A percentile compares a stretch with the other conserved stretches of the same genome.
Conservation (phyloP, 2,888 invertebrate species). For the Harpalus rubripes region DNA sequence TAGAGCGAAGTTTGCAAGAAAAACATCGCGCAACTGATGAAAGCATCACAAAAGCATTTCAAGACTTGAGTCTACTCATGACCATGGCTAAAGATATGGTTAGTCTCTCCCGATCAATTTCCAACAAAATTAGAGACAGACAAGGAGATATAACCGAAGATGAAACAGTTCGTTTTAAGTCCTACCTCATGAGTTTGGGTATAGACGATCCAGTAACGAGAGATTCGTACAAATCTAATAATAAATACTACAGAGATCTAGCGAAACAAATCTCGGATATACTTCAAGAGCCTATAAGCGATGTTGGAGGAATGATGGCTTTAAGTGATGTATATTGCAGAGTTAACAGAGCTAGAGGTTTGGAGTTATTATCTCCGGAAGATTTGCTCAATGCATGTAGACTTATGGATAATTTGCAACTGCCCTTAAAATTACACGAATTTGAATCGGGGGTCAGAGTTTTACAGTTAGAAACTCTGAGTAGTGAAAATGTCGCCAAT, state of each 20-base stretch:
- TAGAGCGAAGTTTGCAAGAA: slow-evolving; percentile 94
- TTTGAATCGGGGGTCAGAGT: slow-evolving; percentile 98
- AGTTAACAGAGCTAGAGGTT: slow-evolving; percentile 96
- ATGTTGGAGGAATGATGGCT: slow-evolving; percentile 97
- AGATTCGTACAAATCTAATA: slow-evolving; percentile 91
- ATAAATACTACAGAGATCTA: slow-evolving; percentile 90
- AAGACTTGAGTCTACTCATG: slow-evolving; percentile 97
- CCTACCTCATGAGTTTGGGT: slow-evolving; percentile 96
- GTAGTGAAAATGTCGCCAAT: slow-evolving; percentile 85
- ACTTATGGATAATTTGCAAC: slow-evolving; percentile 81
- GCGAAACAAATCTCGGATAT: slow-evolving; percentile 92
- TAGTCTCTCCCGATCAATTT: slow-evolving; percentile 92
- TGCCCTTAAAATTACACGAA: slow-evolving; percentile 87
- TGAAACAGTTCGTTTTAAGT: slow-evolving; percentile 97
- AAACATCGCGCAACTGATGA: slow-evolving; percentile 94
- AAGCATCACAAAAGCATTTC: slow-evolving; percentile 95
- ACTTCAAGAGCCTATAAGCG: slow-evolving; percentile 89
- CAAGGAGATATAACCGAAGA: slow-evolving; percentile 98
- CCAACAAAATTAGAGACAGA: slow-evolving; percentile 94
- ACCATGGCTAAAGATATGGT: slow-evolving; percentile 99
- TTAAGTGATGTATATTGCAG: slow-evolving; percentile 98
- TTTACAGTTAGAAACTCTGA: slow-evolving; percentile 88
- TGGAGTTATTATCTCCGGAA: slow-evolving; percentile 97
- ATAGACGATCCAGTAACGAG: slow-evolving; percentile 99
- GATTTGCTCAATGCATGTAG: slow-evolving; percentile 95